Percentiles rank a stretch among this genome's conserved stretches.
Conservation (phyloP, 1,140 invertebrate genomes). For the Lepidurus arcticus region DNA sequence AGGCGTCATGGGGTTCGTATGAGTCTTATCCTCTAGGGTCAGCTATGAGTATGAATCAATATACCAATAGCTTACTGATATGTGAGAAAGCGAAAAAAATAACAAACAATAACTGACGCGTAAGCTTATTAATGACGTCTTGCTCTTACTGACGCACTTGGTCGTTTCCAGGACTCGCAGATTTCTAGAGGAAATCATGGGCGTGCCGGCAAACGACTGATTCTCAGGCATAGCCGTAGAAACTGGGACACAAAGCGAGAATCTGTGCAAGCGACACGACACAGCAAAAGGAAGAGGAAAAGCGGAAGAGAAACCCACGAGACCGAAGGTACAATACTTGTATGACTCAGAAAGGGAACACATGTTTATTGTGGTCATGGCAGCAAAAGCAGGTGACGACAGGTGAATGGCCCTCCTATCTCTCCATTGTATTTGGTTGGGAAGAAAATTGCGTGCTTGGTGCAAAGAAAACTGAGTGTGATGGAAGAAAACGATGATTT, state of each 20-base stretch:
- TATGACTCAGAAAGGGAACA: slow-evolving; percentile 11
- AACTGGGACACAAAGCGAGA: background rate
- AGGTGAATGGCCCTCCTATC: slow-evolving; percentile 12
- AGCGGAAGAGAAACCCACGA: background rate
- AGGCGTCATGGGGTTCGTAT: background rate
- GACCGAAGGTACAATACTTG: background rate
- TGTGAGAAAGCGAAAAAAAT: background rate
- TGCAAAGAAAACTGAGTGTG: background rate
- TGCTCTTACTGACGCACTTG: background rate
- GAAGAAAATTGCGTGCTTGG: background rate
- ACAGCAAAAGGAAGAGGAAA: background rate
- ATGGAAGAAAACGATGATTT: background rate
- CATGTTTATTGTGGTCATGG: slow-evolving; percentile 19
- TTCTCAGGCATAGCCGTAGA: background rate
- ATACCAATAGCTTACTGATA: background rate
- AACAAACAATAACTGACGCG: background rate
- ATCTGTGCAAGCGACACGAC: background rate
- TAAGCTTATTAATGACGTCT: background rate
- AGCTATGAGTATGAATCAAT: background rate
- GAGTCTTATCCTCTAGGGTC: background rate
- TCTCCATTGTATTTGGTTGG: background rate
- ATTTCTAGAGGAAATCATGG: background rate
- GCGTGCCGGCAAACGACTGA: background rate
- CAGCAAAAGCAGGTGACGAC: slow-evolving; percentile 8
- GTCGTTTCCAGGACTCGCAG: background rate